These are phyloP conservation scores for Tragopan temminckii DNA, from an alignment of 2,797 vertebrate species.

Conservation along the genomic window DNA sequence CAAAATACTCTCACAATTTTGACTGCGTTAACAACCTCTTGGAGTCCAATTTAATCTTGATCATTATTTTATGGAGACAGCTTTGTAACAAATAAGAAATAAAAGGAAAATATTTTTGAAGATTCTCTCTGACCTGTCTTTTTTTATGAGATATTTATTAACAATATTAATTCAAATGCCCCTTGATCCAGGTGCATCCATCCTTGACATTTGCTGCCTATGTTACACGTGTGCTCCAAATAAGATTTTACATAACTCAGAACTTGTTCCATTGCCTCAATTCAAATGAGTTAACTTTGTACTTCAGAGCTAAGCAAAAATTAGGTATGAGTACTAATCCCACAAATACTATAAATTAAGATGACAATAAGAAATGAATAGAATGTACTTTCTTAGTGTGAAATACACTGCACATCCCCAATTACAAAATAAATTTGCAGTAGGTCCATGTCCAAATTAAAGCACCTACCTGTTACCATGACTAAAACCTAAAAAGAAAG, in stretches of 20 bases:
- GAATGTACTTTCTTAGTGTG: neutral
- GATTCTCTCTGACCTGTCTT: neutral
- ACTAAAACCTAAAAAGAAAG: neutral
- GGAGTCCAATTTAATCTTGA: neutral
- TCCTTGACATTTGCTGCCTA: neutral
- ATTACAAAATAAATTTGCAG: neutral
- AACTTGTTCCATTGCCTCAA: neutral
- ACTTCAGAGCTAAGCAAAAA: neutral
- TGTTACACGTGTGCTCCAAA: neutral
- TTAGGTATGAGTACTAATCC: neutral
- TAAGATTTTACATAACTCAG: neutral
- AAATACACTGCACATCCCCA: neutral
- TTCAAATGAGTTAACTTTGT: neutral
- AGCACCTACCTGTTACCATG: neutral
- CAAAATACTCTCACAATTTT: neutral
- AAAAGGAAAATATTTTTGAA: neutral
- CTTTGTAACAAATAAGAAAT: constrained; percentile 6
- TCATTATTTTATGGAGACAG: neutral
- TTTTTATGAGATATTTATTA: neutral
- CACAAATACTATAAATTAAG: neutral
- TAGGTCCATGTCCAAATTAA: neutral
- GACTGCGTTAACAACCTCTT: neutral
- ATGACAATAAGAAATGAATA: neutral
- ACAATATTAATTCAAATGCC: neutral
- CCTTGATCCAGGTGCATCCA: neutral